Evolutionary conservation across 2,888 invertebrate genomes (phyloP).

Genomic region (Dolomedes plantarius): DNA sequence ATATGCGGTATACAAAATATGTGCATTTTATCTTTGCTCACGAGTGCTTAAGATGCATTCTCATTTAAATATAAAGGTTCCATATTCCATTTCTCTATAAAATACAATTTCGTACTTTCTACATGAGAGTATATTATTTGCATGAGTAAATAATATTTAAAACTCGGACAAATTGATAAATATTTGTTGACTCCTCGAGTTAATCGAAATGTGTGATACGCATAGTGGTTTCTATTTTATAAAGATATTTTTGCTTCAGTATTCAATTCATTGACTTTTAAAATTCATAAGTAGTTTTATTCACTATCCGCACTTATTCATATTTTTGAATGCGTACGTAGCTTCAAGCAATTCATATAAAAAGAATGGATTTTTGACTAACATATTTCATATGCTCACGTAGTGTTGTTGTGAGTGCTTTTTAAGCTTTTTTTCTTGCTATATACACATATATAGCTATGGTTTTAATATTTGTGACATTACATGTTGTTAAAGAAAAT

Average conservation of each 20-base stretch:
- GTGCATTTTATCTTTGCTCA: not conserved
- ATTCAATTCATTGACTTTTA: not conserved
- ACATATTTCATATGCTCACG: not conserved
- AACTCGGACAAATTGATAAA: not conserved
- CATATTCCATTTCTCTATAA: not conserved
- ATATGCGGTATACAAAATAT: no score
- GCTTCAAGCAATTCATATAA: not conserved
- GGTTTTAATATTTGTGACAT: not conserved
- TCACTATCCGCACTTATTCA: not conserved
- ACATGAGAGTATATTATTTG: not conserved
- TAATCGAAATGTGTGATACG: not conserved
- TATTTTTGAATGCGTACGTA: not conserved
- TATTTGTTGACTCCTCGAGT: not conserved
- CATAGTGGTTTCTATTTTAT: conserved; percentile 3
- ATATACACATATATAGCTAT: not conserved
- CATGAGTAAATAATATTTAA: not conserved
- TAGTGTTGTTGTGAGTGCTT: not conserved
- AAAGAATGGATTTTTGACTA: not conserved
- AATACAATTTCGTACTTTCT: not conserved
- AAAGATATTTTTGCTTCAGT: not conserved
- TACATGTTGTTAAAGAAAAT: not conserved
- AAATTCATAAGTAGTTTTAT: not conserved
- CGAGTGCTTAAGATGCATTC: not conserved
- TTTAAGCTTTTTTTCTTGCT: not conserved
- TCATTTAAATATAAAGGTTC: not conserved